Evolutionary conservation across 2,113 vertebrate genomes (phyloP), one percentile per base, ranked within the genome.

Genomic region (Illadopsis cleaveri): DNA sequence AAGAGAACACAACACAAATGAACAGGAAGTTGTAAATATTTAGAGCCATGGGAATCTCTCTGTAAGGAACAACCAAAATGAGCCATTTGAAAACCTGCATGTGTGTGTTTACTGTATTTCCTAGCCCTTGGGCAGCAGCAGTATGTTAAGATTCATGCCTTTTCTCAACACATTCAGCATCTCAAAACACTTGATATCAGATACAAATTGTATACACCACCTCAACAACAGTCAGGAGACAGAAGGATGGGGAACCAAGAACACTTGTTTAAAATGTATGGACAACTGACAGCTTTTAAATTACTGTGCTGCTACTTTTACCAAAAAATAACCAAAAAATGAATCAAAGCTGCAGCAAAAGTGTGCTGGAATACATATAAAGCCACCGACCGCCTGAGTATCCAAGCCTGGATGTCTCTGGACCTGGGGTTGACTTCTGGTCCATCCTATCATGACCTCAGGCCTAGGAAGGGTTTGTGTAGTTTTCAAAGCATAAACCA

Each of bases 361-460:
- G 25, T 13, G 2, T 79, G 22, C 11, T 57, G 38, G 56, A 82
- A 66, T 15, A 62, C 8, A 24, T 0, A 2, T 9, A 24, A 57
- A 56, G 21, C 30, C 24, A 19, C 14, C 1, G 0, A 21, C 22
- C 0, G 0, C 13, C 33, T 2, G 3, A 33, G 15, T 14, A 47
- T 21, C 25, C 51, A 54, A 23, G 60, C 30, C 10, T 37, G 24
- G 50, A 16, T 45, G 23, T 42, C 48, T 33, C 7, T 35, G 18
- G 53, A 33, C 23, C 17, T 13, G 11, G 4, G 5, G 2, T 2
- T 53, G 11, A 7, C 24, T 70, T 44, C 40, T 57, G n/a, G 28
- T 58, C 66, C 40, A 79, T 38, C 35, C 53, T 68, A 28, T 22
- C 5, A 20, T 19, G 37, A 35, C 25, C 30, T 75, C 2, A 11